A percentile compares a stretch with the other conserved stretches of the same genome.
Evolutionary conservation across 2,888 invertebrate species (phyloP).

Genomic region (Mesochorus sp.): DNA sequence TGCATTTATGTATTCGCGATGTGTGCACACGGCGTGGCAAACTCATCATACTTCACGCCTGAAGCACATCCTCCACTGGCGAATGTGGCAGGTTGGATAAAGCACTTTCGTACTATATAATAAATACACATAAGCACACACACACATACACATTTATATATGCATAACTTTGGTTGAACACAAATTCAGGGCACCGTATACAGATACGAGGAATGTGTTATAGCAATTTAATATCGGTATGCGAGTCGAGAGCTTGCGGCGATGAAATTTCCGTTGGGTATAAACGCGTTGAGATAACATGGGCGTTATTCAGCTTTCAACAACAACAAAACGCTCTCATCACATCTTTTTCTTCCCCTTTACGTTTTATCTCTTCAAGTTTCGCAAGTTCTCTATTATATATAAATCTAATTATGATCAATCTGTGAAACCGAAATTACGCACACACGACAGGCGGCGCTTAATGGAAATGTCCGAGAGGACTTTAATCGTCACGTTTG

Average conservation of each 20-base stretch:
- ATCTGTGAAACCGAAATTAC: too few species aligned
- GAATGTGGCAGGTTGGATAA: constrained; percentile 53
- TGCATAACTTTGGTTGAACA: background rate
- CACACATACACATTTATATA: background rate
- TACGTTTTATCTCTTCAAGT: too few species aligned
- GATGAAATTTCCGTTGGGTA: constrained; percentile 32
- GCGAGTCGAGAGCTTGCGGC: constrained; percentile 24
- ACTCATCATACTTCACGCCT: constrained; percentile 64
- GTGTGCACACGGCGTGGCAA: constrained; percentile 57
- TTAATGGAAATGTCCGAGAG: background rate
- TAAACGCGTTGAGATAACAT: constrained; percentile 30
- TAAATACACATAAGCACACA: background rate
- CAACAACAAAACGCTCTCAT: constrained; percentile 3
- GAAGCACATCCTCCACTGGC: constrained; percentile 57
- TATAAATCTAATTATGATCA: too few species aligned
- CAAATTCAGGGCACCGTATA: background rate
- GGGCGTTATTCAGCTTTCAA: constrained; percentile 8
- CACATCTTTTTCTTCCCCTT: constrained; percentile 8
- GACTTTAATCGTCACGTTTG: background rate
- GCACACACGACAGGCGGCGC: too few species aligned
- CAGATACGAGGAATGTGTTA: constrained; percentile 55
- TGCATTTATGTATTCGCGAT: constrained; percentile 56
- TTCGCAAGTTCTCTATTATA: too few species aligned
- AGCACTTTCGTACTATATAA: constrained; percentile 30
- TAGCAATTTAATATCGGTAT: constrained; percentile 59